Base-by-base conservation (phyloP, 1,140 invertebrate genomes). In the Zaprionus vittiger region DNA sequence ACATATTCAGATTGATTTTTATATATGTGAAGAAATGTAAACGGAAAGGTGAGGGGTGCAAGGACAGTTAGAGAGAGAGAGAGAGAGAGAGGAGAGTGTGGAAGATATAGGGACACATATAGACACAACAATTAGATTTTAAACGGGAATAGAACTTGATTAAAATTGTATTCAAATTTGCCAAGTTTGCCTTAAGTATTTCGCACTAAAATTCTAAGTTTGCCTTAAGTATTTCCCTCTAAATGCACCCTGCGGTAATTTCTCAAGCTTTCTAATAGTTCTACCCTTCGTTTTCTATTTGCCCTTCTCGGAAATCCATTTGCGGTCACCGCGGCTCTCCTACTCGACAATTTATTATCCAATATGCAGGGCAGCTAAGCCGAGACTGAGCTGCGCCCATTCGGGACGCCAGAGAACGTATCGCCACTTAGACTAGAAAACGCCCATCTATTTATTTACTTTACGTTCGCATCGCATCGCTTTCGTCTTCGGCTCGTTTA, bases 361-460 rank as follows among this genome's bases (percentile, higher is more conserved):
- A 44, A 47, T 37, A 57, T 44, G 38, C 38, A 26, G 47, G 56
- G 44, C 67, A 59, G 70, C 70, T 60, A 52, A 73, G 37, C 41
- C 62, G 15, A 38, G 57, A 26, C 57, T 22, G 47, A 26, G 60
- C 60, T 62, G 60, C 60, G 41, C 60, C 60, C 41, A 28, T 47
- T 62, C 22, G 14, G 41, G 41, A 34, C 15, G 38, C 44, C 41
- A 52, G 38, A 6, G 14, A 52, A 52, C 20, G 11, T 71, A 71
- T 71, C 28, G 38, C 49, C 17, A 56, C 49, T 62, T 71, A 63
- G 68, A 49, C 37, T 55, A 64, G 59, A 63, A 86, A 79, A 85
- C 82, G 82, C 82, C 82, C 82, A 82, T 67, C 68, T 79, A 81
- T 85, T 84, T 84, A 84, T 84, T 84, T 85, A 83, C 81, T 77